Evolutionary conservation across 2,113 vertebrate species (phyloP), one percentile per base, ranked within the genome.

Genomic region (Antennarius striatus): DNA sequence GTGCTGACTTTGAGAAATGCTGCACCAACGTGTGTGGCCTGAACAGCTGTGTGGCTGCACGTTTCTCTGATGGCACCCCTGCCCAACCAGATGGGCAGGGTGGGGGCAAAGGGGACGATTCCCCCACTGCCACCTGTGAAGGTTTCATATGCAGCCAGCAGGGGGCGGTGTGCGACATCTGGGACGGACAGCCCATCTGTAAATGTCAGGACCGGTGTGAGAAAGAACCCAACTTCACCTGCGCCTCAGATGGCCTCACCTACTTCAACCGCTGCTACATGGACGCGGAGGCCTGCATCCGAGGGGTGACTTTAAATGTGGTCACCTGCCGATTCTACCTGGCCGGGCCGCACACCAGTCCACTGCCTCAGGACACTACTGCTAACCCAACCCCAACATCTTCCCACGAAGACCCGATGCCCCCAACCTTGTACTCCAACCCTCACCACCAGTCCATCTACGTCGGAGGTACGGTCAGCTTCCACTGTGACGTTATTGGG

Each of bases 191-290:
- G 66, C 96, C 96, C 0, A 91, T 97, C 56, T 99, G 98, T 87
- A 96, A 96, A 85, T 99, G 98, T 90, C 95, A 93, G 58, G 96
- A 99, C 86, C 91, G 95, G 43, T 99, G 98, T 0, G 97, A 96
- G 81, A 98, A 97, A 68, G 97, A 98, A 73, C 98, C 98, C 68
- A 95, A 92, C 77, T 99, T 99, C 88, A 99, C 97, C 2, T 99
- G 97, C 0, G 96, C 96, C 28, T 98, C 98, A 0, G 98, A 99
- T 0, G 97, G 97, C 48, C 94, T 99, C 87, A 99, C 97, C 6
- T 99, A 99, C 84, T 99, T 98, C 84, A 99, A 99, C 88, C 95
- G 91, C 74, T 99, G 98, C 93, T 99, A 96, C 92, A 98, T 99
- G 97, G 98, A 99, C 0, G 96, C 95, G 0, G 98, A 99, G 86